A percentile compares a stretch with the other conserved stretches of the same genome.
phyloP scores from a whole-genome alignment of 2,888 invertebrate genomes.

The Galerucella pusilla region DNA sequence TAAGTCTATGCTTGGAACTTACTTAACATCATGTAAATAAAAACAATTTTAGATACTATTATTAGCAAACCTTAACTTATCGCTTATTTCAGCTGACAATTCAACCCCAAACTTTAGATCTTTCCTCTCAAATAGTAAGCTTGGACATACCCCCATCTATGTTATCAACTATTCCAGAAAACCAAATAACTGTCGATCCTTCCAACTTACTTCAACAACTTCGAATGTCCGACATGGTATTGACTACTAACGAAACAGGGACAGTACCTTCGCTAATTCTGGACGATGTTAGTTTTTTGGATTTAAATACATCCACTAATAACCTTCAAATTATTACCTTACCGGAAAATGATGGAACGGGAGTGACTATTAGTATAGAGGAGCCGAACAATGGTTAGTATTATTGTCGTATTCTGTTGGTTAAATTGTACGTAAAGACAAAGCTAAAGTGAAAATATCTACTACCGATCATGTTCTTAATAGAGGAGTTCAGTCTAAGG shows the following conservation, averaged over 20 bases:
- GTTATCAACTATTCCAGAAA: conserved; percentile 32
- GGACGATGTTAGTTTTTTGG: conserved; percentile 47
- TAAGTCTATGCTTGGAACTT: too few relatives aligned
- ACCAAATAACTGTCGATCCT: conserved; percentile 39
- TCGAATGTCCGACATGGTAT: conserved; percentile 41
- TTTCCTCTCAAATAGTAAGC: conserved; percentile 31
- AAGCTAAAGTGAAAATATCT: too few relatives aligned
- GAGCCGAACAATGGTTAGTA: conserved; percentile 1
- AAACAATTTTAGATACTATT: too few relatives aligned
- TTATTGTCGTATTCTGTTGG: neutral
- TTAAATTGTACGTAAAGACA: too few relatives aligned
- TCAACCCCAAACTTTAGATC: conserved; percentile 17
- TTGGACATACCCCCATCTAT: conserved; percentile 25
- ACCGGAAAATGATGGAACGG: conserved; percentile 24
- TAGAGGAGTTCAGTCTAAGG: too few relatives aligned
- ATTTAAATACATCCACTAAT: conserved; percentile 36
- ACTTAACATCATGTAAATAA: too few relatives aligned
- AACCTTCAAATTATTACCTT: conserved; percentile 35
- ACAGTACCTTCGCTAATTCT: conserved; percentile 34
- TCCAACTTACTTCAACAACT: conserved; percentile 43
- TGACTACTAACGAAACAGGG: conserved; percentile 36
- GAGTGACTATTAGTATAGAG: conserved; percentile 23
- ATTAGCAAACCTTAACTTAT: too few relatives aligned
- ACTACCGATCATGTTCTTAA: too few relatives aligned
- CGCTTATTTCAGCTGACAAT: neutral